These are phyloP conservation scores for Aphaenogaster rudis DNA, from an alignment of 1,140 invertebrate species.

Conservation along the genomic window DNA sequence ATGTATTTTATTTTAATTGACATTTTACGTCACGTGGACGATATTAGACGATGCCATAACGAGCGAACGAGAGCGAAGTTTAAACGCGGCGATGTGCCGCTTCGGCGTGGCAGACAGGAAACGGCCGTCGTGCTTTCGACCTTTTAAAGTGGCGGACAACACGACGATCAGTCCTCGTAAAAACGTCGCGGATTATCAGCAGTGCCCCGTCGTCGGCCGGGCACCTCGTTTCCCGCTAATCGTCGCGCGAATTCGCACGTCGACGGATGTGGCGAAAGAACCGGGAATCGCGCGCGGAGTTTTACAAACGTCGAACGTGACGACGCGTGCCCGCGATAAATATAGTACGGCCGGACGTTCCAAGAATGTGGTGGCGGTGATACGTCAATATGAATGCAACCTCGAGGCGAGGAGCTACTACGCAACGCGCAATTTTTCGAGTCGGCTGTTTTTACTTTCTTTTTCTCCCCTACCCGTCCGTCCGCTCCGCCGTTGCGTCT, in stretches of 20 bases:
- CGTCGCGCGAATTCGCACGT: background rate
- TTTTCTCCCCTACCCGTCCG: background rate
- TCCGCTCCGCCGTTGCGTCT: constrained; percentile 25
- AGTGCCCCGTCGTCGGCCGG: background rate
- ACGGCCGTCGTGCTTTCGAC: constrained; percentile 8
- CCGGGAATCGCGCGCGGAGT: background rate
- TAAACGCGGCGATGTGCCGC: background rate
- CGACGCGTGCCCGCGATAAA: constrained; percentile 50
- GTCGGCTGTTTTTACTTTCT: constrained; percentile 43
- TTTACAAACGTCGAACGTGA: constrained; percentile 38
- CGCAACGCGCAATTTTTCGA: constrained; percentile 41
- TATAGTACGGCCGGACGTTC: constrained; percentile 49
- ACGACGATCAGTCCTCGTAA: constrained; percentile 21
- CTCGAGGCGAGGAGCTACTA: constrained; percentile 26
- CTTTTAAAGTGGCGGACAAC: constrained; percentile 38
- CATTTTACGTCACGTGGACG: background rate
- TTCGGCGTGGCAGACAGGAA: constrained; percentile 3
- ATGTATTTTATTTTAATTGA: background rate
- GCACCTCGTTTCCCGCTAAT: constrained; percentile 18
- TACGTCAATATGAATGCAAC: constrained; percentile 56
- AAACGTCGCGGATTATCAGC: constrained; percentile 28
- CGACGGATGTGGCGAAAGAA: constrained; percentile 29
- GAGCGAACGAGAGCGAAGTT: background rate
- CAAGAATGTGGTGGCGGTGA: constrained; percentile 24
- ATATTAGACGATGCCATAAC: background rate